Conservation (phyloP, 2,797 vertebrate species). For the Cephalopachus bancanus region DNA sequence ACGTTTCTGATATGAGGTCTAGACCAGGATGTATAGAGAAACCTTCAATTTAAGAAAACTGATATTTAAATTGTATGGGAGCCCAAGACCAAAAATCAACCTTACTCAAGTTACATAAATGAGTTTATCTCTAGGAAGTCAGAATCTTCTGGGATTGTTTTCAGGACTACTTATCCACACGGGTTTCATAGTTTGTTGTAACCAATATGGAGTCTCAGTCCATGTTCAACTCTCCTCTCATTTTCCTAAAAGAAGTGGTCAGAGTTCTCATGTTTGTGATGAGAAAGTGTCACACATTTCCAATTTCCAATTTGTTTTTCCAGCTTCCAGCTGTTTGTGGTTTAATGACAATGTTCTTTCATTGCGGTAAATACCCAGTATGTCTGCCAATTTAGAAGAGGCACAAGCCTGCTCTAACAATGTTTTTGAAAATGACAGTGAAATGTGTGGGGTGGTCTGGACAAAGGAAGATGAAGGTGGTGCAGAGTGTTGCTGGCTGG, state of each 20-base stretch:
- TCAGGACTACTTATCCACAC: background rate
- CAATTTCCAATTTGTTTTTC: slow-evolving; percentile 68
- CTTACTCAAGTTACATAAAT: background rate
- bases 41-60: slow-evolving; percentile 41
- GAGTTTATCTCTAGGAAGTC: slow-evolving; percentile 13
- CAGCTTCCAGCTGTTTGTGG: slow-evolving; percentile 63
- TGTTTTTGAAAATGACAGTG: slow-evolving; percentile 76
- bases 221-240: background rate
- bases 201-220: background rate
- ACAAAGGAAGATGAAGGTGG: slow-evolving; percentile 48
- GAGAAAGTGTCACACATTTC: slow-evolving; percentile 61
- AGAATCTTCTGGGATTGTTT: background rate
- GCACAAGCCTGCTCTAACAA: slow-evolving; percentile 58
- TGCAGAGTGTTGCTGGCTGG: background rate
- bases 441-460: slow-evolving; percentile 35
- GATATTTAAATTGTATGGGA: slow-evolving; percentile 43
- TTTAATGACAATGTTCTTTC: slow-evolving; percentile 69
- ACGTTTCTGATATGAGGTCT: background rate
- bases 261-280: slow-evolving; percentile 14
- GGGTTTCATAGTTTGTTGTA: background rate
- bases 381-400: slow-evolving; percentile 63
- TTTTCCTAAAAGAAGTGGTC: slow-evolving; percentile 61
- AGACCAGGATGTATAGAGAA: background rate
- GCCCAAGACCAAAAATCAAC: slow-evolving; percentile 8
- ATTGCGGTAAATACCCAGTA: slow-evolving; percentile 57